Conservation (phyloP, 2,113 vertebrate genomes). For the Lophius piscatorius region DNA sequence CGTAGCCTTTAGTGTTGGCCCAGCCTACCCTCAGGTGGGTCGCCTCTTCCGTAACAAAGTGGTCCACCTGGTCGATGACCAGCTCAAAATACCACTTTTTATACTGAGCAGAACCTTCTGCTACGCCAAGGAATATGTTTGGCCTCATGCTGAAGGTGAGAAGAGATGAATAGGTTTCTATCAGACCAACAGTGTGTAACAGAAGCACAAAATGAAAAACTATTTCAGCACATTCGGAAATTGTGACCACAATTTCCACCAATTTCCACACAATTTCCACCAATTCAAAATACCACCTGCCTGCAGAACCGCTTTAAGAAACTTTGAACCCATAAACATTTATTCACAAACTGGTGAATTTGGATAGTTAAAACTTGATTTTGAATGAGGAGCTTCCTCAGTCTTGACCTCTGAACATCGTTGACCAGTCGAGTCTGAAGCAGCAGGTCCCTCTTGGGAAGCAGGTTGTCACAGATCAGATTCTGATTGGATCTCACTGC, state of each 20-base stretch:
- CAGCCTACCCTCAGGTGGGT: slow-evolving; percentile 94
- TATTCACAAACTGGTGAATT: too few species aligned
- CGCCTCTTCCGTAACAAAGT: slow-evolving; percentile 91
- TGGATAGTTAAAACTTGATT: too few species aligned
- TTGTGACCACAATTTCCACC: too few species aligned
- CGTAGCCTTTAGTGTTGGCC: slow-evolving; percentile 94
- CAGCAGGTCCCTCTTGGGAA: slow-evolving; percentile 92
- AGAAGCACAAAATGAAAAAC: too few species aligned
- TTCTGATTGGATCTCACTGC: slow-evolving; percentile 98
- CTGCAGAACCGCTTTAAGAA: too few species aligned
- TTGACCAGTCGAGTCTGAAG: slow-evolving; percentile 95
- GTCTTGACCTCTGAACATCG: slow-evolving; percentile 91
- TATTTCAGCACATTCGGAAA: too few species aligned
- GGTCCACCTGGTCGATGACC: slow-evolving; percentile 96
- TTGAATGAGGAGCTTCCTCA: too few species aligned
- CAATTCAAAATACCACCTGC: too few species aligned
- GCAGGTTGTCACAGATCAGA: slow-evolving; percentile 94
- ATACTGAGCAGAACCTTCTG: slow-evolving; percentile 95
- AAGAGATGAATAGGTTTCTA: neutral
- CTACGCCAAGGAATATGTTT: slow-evolving; percentile 93
- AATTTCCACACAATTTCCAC: too few species aligned
- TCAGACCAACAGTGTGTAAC: neutral
- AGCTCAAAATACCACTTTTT: slow-evolving; percentile 98
- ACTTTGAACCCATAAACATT: too few species aligned
- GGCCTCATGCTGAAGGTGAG: slow-evolving; percentile 88